phyloP scores from a whole-genome alignment of 2,113 vertebrate genomes.

The Emydura subglobosa region DNA sequence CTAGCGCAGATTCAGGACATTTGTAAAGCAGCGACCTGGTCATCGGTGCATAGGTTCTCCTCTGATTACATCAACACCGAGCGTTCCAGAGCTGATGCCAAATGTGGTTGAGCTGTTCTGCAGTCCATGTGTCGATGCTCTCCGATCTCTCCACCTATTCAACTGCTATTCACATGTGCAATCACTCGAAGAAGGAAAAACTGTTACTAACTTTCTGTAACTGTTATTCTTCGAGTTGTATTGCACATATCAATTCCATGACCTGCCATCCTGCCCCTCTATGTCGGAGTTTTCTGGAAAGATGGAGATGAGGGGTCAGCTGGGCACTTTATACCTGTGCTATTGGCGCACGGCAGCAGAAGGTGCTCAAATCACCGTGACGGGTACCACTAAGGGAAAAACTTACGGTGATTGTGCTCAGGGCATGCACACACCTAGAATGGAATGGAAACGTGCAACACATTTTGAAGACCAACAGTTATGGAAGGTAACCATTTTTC shows the following conservation, averaged over 20 bases:
- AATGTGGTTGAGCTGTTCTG: background rate
- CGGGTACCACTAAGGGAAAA: background rate
- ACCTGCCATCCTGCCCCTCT: background rate
- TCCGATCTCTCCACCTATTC: background rate
- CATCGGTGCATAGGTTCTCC: background rate
- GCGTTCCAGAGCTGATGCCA: background rate
- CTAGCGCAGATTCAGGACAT: background rate
- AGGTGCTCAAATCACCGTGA: background rate
- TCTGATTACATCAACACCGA: background rate
- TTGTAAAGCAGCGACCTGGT: background rate
- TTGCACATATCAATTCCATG: background rate
- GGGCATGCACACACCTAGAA: background rate
- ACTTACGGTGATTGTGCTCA: background rate
- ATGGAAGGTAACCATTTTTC: background rate
- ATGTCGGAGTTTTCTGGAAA: background rate
- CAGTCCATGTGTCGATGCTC: background rate
- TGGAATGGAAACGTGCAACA: background rate
- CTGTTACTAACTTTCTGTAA: background rate
- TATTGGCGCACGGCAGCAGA: background rate
- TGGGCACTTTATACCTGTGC: background rate
- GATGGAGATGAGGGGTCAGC: background rate
- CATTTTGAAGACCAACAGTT: background rate
- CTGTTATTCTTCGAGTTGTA: background rate
- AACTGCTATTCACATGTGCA: background rate
- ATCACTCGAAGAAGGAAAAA: background rate